Conservation (phyloP, 1,140 invertebrate species). For the Caenorhabditis briggsae region DNA sequence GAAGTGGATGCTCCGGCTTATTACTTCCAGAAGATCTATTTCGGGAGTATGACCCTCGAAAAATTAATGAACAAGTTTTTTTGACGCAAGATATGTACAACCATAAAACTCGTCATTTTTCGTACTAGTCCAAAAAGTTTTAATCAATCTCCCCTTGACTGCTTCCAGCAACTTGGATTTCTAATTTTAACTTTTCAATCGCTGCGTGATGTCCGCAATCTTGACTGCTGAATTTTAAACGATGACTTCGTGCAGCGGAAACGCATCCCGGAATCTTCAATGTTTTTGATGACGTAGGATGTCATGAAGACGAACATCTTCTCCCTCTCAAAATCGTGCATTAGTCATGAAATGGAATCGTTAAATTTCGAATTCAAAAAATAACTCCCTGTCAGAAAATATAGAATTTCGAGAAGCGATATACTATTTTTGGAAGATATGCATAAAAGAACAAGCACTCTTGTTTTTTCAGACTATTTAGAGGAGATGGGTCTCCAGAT, state of each 20-base stretch:
- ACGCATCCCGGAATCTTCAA: constrained; percentile 7
- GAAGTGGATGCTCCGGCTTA: background rate
- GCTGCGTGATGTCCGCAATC: constrained; percentile 34
- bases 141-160: constrained; percentile 3
- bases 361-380: background rate
- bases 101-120: constrained; percentile 22
- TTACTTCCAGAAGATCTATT: background rate
- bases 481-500: background rate
- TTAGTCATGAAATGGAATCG: constrained; percentile 18
- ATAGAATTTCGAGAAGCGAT: no score
- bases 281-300: constrained; percentile 43
- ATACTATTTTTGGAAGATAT: constrained; percentile 9
- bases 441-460: constrained; percentile 6
- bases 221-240: constrained; percentile 39
- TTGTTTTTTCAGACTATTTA: constrained; percentile 8
- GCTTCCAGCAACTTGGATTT: background rate
- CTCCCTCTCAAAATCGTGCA: background rate
- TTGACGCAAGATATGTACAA: background rate
- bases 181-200: constrained; percentile 22
- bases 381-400: background rate
- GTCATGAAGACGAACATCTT: background rate
- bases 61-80: background rate
- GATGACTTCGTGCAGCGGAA: constrained; percentile 37
- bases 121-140: constrained; percentile 22
- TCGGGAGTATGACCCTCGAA: no score